phyloP scores from a whole-genome alignment of 1,140 invertebrate species.

The Drosophila malerkotliana region DNA sequence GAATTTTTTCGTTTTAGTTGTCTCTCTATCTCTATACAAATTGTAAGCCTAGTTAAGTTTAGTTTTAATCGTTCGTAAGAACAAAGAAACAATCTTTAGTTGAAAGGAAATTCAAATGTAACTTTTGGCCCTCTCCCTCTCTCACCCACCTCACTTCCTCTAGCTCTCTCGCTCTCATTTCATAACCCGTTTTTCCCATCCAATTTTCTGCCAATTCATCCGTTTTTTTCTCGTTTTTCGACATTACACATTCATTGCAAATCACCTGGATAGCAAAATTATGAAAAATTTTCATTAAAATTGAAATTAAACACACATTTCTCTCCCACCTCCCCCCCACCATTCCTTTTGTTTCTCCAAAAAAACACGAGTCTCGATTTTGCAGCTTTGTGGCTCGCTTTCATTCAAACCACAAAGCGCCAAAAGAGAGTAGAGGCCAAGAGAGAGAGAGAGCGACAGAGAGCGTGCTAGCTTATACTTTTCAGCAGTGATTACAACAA shows the following conservation, averaged over 20 bases:
- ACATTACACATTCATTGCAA: slow-evolving; percentile 18
- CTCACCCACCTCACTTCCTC: slow-evolving; percentile 15
- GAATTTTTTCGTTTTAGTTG: slow-evolving; percentile 63
- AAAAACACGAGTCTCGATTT: slow-evolving; percentile 30
- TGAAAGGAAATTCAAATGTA: slow-evolving; percentile 31
- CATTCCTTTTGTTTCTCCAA: slow-evolving; percentile 3
- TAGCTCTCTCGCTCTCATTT: slow-evolving; percentile 30
- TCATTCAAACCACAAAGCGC: slow-evolving; percentile 43
- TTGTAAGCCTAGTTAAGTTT: slow-evolving; percentile 59
- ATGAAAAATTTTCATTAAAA: not conserved
- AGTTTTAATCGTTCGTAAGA: slow-evolving; percentile 30
- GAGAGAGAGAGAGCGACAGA: slow-evolving; percentile 12
- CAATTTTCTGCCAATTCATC: slow-evolving; percentile 8
- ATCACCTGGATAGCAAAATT: slow-evolving; percentile 21
- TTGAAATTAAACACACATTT: not conserved
- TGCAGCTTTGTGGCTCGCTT: slow-evolving; percentile 58
- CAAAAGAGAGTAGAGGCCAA: slow-evolving; percentile 10
- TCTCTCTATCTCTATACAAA: slow-evolving; percentile 19
- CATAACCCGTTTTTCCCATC: slow-evolving; percentile 30
- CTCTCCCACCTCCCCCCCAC: not conserved
- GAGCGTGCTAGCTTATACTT: slow-evolving; percentile 34
- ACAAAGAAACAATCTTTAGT: slow-evolving; percentile 15
- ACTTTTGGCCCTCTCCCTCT: slow-evolving; percentile 16
- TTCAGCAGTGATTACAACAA: slow-evolving; percentile 27
- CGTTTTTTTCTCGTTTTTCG: slow-evolving; percentile 6